These are phyloP conservation scores for Falco concolor DNA, from an alignment of 2,797 vertebrate species.

Conservation along the genomic window DNA sequence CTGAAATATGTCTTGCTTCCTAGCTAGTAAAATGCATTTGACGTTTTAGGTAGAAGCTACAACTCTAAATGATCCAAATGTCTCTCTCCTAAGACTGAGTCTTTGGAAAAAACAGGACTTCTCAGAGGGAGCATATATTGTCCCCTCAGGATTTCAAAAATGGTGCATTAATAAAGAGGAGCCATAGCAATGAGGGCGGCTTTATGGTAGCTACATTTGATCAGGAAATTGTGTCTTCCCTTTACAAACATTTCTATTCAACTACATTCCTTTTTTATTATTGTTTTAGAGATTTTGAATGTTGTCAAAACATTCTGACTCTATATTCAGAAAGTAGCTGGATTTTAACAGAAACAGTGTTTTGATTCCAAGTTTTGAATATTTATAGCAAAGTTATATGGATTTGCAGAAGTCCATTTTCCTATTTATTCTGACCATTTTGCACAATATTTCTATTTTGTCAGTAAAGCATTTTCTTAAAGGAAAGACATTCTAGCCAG, in stretches of 20 bases:
- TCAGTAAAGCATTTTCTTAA: not conserved
- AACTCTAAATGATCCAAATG: not conserved
- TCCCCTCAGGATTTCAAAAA: not conserved
- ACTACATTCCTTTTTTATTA: not conserved
- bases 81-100: not conserved
- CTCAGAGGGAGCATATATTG: not conserved
- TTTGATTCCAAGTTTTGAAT: not conserved
- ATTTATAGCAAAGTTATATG: not conserved
- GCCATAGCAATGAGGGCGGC: not conserved
- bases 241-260: not conserved
- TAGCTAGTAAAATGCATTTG: not conserved
- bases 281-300: not conserved
- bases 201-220: not conserved
- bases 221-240: not conserved
- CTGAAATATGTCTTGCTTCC: not conserved
- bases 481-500: not conserved
- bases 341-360: not conserved
- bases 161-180: not conserved
- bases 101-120: not conserved
- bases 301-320: not conserved
- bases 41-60: not conserved
- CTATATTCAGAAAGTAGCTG: not conserved
- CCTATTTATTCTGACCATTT: not conserved
- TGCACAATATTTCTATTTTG: not conserved
- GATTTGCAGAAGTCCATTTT: not conserved